Conservation (phyloP, 2,113 vertebrate genomes). For the Mormyrus iriodes region DNA sequence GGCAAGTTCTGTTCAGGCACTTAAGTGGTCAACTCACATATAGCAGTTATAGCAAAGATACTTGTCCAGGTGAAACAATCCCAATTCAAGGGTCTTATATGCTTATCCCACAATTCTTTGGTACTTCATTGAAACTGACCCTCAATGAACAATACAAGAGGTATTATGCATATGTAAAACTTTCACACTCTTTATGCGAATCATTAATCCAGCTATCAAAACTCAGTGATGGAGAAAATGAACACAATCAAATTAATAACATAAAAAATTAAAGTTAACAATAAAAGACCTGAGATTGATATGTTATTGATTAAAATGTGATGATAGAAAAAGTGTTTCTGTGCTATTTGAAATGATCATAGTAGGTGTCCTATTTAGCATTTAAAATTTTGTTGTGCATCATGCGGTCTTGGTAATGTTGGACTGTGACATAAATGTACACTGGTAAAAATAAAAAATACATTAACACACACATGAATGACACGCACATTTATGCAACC, state of each 20-base stretch:
- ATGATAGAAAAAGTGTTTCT: neutral
- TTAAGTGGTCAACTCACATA: neutral
- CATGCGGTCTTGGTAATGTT: neutral
- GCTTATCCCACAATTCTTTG: neutral
- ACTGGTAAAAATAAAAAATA: neutral
- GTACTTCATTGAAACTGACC: neutral
- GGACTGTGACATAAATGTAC: neutral
- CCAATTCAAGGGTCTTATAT: neutral
- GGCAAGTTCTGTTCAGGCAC: neutral
- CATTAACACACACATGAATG: neutral
- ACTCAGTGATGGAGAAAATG: neutral
- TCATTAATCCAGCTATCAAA: neutral
- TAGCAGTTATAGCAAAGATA: conserved; percentile 10
- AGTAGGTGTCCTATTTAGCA: neutral
- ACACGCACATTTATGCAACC: neutral
- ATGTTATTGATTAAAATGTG: neutral
- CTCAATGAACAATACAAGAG: neutral
- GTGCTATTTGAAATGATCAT: neutral
- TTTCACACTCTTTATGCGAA: neutral
- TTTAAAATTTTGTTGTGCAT: neutral
- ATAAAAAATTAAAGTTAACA: neutral
- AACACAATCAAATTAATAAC: neutral
- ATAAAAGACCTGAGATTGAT: neutral
- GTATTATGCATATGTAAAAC: neutral
- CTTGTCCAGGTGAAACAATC: conserved; percentile 27